phyloP scores from a whole-genome alignment of 2,797 vertebrate genomes.

The Valencia hispanica region DNA sequence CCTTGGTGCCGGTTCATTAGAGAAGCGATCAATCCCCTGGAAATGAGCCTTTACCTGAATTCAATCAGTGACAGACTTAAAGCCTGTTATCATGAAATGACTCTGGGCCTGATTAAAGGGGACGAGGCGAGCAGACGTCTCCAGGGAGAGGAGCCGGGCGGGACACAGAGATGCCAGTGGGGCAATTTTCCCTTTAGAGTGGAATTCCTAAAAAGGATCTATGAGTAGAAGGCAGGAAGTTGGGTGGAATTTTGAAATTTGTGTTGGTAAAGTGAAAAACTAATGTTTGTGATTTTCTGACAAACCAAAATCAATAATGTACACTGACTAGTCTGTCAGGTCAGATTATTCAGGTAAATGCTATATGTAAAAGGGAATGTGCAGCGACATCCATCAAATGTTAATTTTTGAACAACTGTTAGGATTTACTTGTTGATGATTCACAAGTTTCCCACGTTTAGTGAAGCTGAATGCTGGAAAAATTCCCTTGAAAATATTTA shows the following conservation, averaged over 20 bases:
- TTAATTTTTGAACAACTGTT: background rate
- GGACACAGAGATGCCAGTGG: constrained; percentile 10
- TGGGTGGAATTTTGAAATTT: background rate
- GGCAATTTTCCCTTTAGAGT: constrained; percentile 40
- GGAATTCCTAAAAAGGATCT: constrained; percentile 46
- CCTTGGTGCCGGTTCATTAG: constrained; percentile 71
- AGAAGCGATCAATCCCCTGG: constrained; percentile 68
- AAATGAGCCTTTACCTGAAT: constrained; percentile 74
- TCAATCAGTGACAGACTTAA: constrained; percentile 61
- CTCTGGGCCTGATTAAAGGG: constrained; percentile 62
- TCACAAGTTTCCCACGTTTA: background rate
- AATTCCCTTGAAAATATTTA: background rate
- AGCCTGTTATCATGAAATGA: constrained; percentile 65
- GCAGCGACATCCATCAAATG: background rate
- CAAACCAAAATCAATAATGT: background rate
- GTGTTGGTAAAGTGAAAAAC: background rate
- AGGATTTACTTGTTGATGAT: background rate
- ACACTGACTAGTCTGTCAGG: background rate
- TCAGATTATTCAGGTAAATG: background rate
- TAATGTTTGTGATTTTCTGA: background rate
- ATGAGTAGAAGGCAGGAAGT: constrained; percentile 16
- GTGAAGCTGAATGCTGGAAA: background rate
- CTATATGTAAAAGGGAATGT: background rate
- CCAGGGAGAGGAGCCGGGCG: constrained; percentile 41
- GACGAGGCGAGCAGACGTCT: constrained; percentile 56